Evolutionary conservation across 2,113 vertebrate species (phyloP), one percentile per base, ranked within the genome.

Genomic region (Phyllopteryx taeniolatus): DNA sequence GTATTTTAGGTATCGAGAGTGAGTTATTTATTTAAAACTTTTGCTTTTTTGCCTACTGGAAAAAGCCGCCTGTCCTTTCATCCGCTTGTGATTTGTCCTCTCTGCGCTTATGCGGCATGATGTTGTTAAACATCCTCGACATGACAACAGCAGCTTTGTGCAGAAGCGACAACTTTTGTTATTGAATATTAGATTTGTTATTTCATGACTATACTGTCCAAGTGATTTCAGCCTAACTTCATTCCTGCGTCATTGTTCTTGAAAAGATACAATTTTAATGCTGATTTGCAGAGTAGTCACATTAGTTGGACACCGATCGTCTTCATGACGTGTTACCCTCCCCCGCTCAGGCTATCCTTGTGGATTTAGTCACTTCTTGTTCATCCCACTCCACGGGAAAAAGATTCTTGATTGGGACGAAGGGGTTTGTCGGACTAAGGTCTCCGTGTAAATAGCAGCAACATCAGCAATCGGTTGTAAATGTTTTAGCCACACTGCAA

Each of bases 401-500:
- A 22, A 51, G 66, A 78, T 56, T 62, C 79, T 73, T 15, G 13
- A 31, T 31, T 44, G 72, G 72, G 75, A n/a, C 14, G 43, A 74
- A 68, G 76, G 74, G 67, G 42, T 65, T 47, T 27, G 64, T 46
- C 43, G 22, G 43, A 66, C 43, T 27, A 27, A 8, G 4, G 59
- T 60, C 31, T 61, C 14, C 7, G 59, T 89, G 86, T 83, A 85
- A 83, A 89, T 89, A 89, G 79, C 72, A 11, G 67, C 77, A 72
- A 51, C 68, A 31, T 74, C 69, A 27, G 54, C 80, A 68, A 78
- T 79, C 3, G 65, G 68, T 85, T 87, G 85, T 79, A 71, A 75
- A 87, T 79, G 64, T 86, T 89, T 80, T 81, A 85, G 79, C 84
- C 87, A 84, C 86, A 86, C 88, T 83, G 88, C 88, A 85, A 79